These are phyloP conservation scores for Meriones unguiculatus DNA, from an alignment of 2,113 vertebrate genomes.

Conservation along the genomic window DNA sequence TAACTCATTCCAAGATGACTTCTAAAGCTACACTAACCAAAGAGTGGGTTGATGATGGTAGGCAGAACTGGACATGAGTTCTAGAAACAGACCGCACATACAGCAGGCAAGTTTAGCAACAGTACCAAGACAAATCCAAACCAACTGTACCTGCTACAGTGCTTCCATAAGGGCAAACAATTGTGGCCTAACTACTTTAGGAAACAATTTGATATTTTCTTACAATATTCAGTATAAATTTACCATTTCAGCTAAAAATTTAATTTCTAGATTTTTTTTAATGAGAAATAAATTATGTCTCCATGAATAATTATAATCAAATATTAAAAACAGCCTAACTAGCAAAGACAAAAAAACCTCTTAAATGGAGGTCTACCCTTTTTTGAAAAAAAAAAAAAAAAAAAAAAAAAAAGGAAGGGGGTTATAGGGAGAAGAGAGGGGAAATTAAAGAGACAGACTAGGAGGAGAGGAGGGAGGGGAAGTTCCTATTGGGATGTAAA, in stretches of 20 bases:
- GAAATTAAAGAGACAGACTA: too few relatives aligned
- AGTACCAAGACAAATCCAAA: neutral
- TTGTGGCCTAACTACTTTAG: slow-evolving; percentile 1
- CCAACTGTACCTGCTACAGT: neutral
- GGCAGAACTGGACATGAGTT: neutral
- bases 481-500: too few relatives aligned
- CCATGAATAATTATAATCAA: neutral
- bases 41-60: neutral
- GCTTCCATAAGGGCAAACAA: neutral
- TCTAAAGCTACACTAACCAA: neutral
- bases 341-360: neutral
- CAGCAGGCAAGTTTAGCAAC: neutral
- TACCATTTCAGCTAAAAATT: neutral
- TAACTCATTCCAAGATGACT: slow-evolving; percentile 13
- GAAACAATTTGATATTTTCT: neutral
- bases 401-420: neutral
- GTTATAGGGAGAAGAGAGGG: too few relatives aligned
- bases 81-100: neutral
- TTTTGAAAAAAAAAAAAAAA: too few relatives aligned
- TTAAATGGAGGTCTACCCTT: too few relatives aligned
- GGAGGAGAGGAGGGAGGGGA: too few relatives aligned
- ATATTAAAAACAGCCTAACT: slow-evolving; percentile 5
- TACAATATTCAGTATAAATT: neutral
- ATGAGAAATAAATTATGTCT: slow-evolving; percentile 28
- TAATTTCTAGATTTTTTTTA: slow-evolving; percentile 7